A percentile compares a stretch with the other conserved stretches of the same genome.
Conservation (phyloP, 2,113 vertebrate species). For the Tretioscincus oriximinensis region DNA sequence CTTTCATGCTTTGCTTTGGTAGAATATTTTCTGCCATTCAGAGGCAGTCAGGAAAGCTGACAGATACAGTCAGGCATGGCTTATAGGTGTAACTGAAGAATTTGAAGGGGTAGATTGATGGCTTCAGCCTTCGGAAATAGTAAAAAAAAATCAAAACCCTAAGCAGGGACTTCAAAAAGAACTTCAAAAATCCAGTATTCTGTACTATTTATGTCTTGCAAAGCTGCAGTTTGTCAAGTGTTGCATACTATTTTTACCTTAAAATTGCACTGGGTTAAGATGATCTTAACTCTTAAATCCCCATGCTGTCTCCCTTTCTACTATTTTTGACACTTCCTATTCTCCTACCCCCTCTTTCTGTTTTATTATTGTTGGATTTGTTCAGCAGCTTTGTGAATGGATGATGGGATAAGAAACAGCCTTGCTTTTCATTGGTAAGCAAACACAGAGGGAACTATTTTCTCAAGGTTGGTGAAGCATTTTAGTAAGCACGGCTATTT, state of each 20-base stretch:
- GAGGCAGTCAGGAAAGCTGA: neutral
- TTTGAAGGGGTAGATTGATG: constrained; percentile 47
- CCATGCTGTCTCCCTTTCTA: no score
- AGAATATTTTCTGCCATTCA: neutral
- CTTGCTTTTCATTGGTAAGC: constrained; percentile 33
- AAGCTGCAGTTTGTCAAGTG: constrained; percentile 48
- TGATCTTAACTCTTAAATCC: neutral
- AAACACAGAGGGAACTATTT: constrained; percentile 47
- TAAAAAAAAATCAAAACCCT: no score
- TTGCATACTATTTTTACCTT: constrained; percentile 41
- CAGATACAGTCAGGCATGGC: neutral
- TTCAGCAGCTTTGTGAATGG: constrained; percentile 17
- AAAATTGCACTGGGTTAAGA: constrained; percentile 1
- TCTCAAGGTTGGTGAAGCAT: constrained; percentile 41
- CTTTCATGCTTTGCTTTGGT: constrained; percentile 29
- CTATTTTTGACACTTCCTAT: neutral
- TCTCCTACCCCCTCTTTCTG: constrained; percentile 6
- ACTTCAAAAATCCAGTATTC: constrained; percentile 35
- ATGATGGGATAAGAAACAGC: constrained; percentile 38
- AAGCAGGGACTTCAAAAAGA: constrained; percentile 54
- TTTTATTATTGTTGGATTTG: constrained; percentile 20
- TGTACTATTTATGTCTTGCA: constrained; percentile 25
- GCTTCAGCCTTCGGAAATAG: neutral
- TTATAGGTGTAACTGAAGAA: constrained; percentile 28
- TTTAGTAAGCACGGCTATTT: constrained; percentile 27